Evolutionary conservation across 2,113 vertebrate species (phyloP), one percentile per base, ranked within the genome.

Genomic region (Varanus komodoensis): DNA sequence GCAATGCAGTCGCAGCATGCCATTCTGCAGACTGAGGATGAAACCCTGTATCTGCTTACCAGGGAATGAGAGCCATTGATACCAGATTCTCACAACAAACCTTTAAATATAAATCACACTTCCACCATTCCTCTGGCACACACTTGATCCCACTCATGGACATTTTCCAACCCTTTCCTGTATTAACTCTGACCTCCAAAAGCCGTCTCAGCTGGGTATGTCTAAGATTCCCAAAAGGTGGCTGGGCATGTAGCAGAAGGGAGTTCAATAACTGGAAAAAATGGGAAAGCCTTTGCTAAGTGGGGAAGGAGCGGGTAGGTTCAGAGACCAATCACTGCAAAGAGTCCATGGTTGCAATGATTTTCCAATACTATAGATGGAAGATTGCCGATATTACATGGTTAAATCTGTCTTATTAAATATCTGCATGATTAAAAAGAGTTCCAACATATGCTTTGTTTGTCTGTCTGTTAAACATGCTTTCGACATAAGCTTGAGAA

Each of bases 341-440:
- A 25, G 21, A 14, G 17, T 38, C 61, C n/a, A n/a, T 44, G 23
- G 4, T 8, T 32, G 6, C 23, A 32, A 17, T 69, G 14, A 17
- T 64, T 84, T 69, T 68, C 94, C 82, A 92, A 90, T 44, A 82
- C 50, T 81, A 87, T 29, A 79, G 80, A 83, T 50, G 12, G 21
- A 90, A 32, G 91, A 91, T 74, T 92, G 19, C 0, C 67, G 91
- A 68, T 89, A 89, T 78, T 77, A 61, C 86, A 83, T 89, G 87
- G 68, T 9, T 86, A 84, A 92, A 82, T 87, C 57, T 34, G 90
- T 88, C 87, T 86, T 77, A 88, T 68, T 54, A 52, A 87, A 34
- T 27, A 89, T 88, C 86, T 74, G 80, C 81, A 92, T 86, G 69
- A 44, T 89, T 93, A 91, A 77, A 81, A 64, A 50, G 92, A 54